phyloP scores from a whole-genome alignment of 2,797 vertebrate genomes.

The Rhynchonycteris naso region DNA sequence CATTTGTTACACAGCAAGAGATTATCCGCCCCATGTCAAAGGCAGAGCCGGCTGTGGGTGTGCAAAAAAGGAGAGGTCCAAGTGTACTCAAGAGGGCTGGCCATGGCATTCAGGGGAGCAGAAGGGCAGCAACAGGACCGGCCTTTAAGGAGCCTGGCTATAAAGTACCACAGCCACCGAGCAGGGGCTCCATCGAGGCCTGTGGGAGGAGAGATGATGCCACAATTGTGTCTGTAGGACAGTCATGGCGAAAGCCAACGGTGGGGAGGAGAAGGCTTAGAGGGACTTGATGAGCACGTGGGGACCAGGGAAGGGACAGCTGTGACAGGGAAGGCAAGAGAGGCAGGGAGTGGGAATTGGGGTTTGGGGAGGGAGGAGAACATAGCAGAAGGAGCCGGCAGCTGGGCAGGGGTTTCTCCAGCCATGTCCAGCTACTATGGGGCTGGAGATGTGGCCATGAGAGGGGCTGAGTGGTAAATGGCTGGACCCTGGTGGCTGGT shows the following conservation, averaged over 20 bases:
- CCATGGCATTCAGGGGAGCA: not conserved
- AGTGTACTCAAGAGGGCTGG: not conserved
- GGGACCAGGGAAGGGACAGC: not conserved
- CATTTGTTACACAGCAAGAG: too few species aligned
- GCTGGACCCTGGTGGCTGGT: not conserved
- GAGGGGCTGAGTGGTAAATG: not conserved
- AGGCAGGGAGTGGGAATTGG: not conserved
- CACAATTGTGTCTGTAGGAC: not conserved
- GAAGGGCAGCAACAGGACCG: not conserved
- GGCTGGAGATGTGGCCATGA: not conserved
- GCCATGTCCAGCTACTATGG: not conserved
- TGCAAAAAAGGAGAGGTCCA: rapidly evolving
- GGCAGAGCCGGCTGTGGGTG: not conserved
- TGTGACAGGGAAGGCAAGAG: not conserved
- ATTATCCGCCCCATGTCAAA: rapidly evolving
- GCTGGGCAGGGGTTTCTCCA: not conserved
- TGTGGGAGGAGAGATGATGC: not conserved
- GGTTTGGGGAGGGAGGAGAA: not conserved
- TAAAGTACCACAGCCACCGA: not conserved
- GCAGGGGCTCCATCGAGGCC: rapidly evolving
- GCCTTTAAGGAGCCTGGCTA: too few species aligned
- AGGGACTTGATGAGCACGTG: not conserved
- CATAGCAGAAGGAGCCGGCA: not conserved
- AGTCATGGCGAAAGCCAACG: rapidly evolving
- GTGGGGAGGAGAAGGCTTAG: not conserved